A percentile compares a stretch with the other conserved stretches of the same genome.
phyloP scores from a whole-genome alignment of 2,797 vertebrate species.

The Spea hammondii region DNA sequence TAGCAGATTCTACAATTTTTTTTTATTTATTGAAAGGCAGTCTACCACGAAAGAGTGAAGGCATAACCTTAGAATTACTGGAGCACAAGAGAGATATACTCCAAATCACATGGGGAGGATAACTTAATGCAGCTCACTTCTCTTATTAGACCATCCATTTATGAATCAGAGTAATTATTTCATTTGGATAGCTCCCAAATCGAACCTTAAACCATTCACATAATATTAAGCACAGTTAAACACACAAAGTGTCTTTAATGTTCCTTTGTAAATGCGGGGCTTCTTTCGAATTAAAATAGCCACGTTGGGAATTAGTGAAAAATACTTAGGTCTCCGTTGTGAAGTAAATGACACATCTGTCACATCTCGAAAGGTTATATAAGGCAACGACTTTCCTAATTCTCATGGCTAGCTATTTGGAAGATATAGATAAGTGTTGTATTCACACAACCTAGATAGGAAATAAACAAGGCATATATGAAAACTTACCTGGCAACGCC shows the following conservation, averaged over 20 bases:
- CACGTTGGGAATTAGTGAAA: conserved; percentile 7
- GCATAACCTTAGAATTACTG: conserved; percentile 72
- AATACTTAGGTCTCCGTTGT: not conserved
- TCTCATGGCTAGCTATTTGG: not conserved
- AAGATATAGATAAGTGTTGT: conserved; percentile 2
- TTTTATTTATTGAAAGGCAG: conserved; percentile 83
- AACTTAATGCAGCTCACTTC: conserved; percentile 58
- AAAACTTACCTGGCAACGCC: too few relatives aligned
- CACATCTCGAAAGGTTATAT: not conserved
- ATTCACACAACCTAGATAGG: not conserved
- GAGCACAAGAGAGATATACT: conserved; percentile 68
- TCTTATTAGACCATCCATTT: conserved; percentile 63
- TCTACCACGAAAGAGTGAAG: conserved; percentile 73
- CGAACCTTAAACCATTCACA: conserved; percentile 35
- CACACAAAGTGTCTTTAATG: conserved; percentile 2
- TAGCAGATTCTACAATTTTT: conserved; percentile 73
- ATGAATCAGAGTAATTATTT: conserved; percentile 60
- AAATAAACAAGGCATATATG: not conserved
- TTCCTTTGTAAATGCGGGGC: conserved; percentile 18
- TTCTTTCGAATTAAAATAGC: conserved; percentile 17
- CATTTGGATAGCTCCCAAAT: conserved; percentile 53
- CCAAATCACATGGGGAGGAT: conserved; percentile 61
- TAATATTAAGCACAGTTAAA: conserved; percentile 53
- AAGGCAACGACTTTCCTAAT: not conserved
- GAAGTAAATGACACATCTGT: conserved; percentile 9